phyloP scores from a whole-genome alignment of 2,797 vertebrate genomes.

The Myotis planiceps region DNA sequence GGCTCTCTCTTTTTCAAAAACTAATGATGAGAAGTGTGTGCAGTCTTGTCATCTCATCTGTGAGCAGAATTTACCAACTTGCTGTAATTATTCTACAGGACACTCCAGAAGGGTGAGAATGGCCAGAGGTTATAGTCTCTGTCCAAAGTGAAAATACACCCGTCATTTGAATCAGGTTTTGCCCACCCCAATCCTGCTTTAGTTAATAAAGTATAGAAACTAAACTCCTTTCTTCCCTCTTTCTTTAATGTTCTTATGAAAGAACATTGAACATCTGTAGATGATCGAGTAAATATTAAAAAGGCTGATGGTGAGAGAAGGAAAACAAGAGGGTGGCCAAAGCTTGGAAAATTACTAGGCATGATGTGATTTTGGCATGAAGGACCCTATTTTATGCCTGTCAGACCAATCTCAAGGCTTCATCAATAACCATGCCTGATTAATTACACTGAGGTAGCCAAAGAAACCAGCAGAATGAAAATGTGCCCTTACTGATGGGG shows the following conservation, averaged over 20 bases:
- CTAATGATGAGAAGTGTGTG: slow-evolving; percentile 53
- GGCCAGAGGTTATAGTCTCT: slow-evolving; percentile 59
- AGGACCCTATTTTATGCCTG: slow-evolving; percentile 60
- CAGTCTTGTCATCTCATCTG: slow-evolving; percentile 75
- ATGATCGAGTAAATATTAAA: slow-evolving; percentile 58
- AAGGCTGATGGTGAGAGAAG: not conserved
- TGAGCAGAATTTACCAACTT: slow-evolving; percentile 74
- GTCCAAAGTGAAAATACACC: slow-evolving; percentile 59
- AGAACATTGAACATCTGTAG: slow-evolving; percentile 58
- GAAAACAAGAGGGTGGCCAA: not conserved
- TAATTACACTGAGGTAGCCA: not conserved
- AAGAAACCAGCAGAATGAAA: slow-evolving; percentile 27
- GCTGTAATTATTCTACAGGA: slow-evolving; percentile 61
- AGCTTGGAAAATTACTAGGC: slow-evolving; percentile 25
- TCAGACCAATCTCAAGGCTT: slow-evolving; percentile 39
- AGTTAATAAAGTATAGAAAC: slow-evolving; percentile 26
- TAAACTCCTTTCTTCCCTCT: slow-evolving; percentile 19
- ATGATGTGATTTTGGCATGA: not conserved
- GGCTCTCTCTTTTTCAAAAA: slow-evolving; percentile 55
- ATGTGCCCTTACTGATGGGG: not conserved
- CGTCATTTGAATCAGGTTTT: slow-evolving; percentile 51
- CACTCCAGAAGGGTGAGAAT: slow-evolving; percentile 53
- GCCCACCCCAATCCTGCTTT: not conserved
- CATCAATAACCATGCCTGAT: slow-evolving; percentile 59
- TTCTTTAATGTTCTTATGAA: slow-evolving; percentile 45